Base-by-base conservation (phyloP, 2,113 vertebrate genomes). In the Dipodomys stephensi region DNA sequence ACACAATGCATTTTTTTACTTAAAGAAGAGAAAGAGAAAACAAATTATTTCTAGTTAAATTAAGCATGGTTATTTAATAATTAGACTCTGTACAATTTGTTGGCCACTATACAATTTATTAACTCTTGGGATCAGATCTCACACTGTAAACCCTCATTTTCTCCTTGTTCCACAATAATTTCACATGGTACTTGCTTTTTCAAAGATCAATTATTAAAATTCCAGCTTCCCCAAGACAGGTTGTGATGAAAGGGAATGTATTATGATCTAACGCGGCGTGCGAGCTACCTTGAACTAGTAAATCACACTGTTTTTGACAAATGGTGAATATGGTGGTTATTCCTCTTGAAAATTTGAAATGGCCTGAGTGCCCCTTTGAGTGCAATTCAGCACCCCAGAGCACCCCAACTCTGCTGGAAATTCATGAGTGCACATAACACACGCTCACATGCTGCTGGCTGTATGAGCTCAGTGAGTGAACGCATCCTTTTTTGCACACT, bases 331-430 rank as follows among this genome's bases (percentile, higher is more conserved):
- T 71, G 65, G 8, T 30, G 78, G 15, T 62, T 71, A 69, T 91
- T 83, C 87, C 76, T 94, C 77, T 93, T 87, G 22, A 69, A 93
- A 67, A 60, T 69, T 73, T 83, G 35, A 78, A 87, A 74, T 91
- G 44, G 46, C 9, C 73, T 19, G 44, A 53, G 74, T 87, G 44
- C 7, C 15, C 44, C 53, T 16, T 0, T 53, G 79, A 35, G 28
- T 62, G 76, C 27, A 7, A 4, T 44, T 73, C 28, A 25, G 35
- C 2, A 1, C 13, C 44, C 18, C 27, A 12, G 49, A 4, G 25
- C 30, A 53, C 22, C 60, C n/a, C 6, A 28, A 4, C 16, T 4
- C 62, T 2, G 57, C 15, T 78, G 28, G 53, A n/a, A 72, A 20
- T 73, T 22, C 1, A 2, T 7, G 32, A 9, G 6, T 30, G 25